phyloP scores from a whole-genome alignment of 2,797 vertebrate genomes.

The Phoxinus dragarum region DNA sequence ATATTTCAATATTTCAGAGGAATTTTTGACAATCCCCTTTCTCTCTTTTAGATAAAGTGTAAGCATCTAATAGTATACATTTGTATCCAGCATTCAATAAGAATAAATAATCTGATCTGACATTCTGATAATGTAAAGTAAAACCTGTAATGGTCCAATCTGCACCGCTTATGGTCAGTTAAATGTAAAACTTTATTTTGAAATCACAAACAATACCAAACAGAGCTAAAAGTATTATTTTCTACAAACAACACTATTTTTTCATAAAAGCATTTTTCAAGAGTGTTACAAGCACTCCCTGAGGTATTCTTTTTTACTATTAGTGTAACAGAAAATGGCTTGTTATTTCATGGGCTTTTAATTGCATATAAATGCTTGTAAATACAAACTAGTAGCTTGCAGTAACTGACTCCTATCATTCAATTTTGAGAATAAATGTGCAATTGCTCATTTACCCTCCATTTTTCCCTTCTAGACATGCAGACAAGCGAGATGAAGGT shows the following conservation, averaged over 20 bases:
- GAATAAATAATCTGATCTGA: not conserved
- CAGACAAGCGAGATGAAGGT: constrained; percentile 49
- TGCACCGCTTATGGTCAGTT: not conserved
- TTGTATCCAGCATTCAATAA: not conserved
- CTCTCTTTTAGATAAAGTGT: not conserved
- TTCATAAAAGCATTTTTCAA: not conserved
- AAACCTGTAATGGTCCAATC: not conserved
- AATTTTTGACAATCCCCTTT: not conserved
- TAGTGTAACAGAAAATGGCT: not conserved
- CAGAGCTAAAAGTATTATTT: no score
- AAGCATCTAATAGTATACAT: not conserved
- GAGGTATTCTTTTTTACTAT: not conserved
- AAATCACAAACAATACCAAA: not conserved
- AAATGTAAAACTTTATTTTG: not conserved
- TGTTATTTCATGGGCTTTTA: not conserved
- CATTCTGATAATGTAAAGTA: not conserved
- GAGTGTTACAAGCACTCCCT: not conserved
- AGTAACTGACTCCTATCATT: not conserved
- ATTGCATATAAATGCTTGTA: not conserved
- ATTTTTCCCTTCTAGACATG: constrained; percentile 5
- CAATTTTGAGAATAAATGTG: not conserved
- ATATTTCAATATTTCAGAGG: not conserved
- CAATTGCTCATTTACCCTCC: not conserved
- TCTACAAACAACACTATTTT: not conserved
- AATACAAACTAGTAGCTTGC: not conserved